These are phyloP conservation scores for Parauchenoglanis punctatus DNA, from an alignment of 2,797 vertebrate species.

Conservation along the genomic window DNA sequence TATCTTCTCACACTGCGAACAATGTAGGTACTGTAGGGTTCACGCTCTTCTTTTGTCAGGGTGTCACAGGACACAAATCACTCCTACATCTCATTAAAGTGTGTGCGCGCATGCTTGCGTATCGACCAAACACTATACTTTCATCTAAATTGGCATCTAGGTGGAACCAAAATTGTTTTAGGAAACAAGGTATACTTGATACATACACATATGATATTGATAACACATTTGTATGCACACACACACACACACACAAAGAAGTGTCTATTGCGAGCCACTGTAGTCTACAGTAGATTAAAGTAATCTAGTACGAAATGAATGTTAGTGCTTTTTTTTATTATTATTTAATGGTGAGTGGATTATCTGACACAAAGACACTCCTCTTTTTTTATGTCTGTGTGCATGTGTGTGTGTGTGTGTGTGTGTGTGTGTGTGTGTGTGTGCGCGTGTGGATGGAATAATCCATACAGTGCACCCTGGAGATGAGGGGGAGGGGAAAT, in stretches of 20 bases:
- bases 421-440: neutral
- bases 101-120: neutral
- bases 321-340: too few relatives aligned
- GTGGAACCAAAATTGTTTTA: neutral
- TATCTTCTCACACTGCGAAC: neutral
- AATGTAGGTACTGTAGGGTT: slow-evolving; percentile 30
- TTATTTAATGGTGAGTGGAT: neutral
- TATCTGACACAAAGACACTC: slow-evolving; percentile 11
- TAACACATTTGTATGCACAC: neutral
- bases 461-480: slow-evolving; percentile 13
- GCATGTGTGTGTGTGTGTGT: neutral
- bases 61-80: slow-evolving; percentile 27
- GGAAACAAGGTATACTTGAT: neutral
- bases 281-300: neutral
- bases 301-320: neutral
- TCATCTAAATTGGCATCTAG: neutral
- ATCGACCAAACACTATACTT: neutral
- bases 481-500: slow-evolving; percentile 25
- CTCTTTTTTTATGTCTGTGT: neutral
- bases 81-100: slow-evolving; percentile 14
- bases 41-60: slow-evolving; percentile 29
- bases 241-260: neutral
- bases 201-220: neutral
- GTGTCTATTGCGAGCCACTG: neutral
- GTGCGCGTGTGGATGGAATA: neutral